Evolutionary conservation across 1,140 invertebrate genomes (phyloP), one percentile per base, ranked within the genome.

Genomic region (Rhyzopertha dominica): DNA sequence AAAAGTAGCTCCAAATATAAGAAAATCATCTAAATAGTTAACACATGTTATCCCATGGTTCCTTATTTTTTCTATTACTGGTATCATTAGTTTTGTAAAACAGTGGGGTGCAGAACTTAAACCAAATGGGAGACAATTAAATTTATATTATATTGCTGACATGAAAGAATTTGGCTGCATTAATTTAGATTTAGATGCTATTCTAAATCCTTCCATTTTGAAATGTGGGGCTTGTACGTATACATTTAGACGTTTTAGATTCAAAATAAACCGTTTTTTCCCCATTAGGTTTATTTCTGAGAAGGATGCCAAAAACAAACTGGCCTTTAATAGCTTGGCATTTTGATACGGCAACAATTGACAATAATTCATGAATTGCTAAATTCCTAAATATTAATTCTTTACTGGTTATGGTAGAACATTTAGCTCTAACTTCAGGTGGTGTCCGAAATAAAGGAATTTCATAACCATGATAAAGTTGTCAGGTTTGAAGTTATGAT

Each of bases 181-280:
- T 19, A 63, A n/a, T n/a, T n/a, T n/a, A n/a, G n/a, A 29, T 29
- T 54, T 54, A 4, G 32, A n/a, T 4, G 43, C 54, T 10, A 55
- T 50, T 36, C 43, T 53, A 3, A 43, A 23, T 45, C 63, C 61
- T 47, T 64, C 63, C 17, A 61, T 25, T 52, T 65, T 61, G 30
- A 62, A 65, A 47, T 63, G 56, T 19, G 47, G 30, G 0, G 42
- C 47, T 7, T 38, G 9, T n/a, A 63, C 29, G 50, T 44, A 59
- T 24, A 49, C 40, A 49, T 65, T 63, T 16, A 61, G 30, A 23
- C 26, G 43, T 54, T 61, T 62, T 32, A 62, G 49, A 49, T 63
- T 62, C 25, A 60, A 38, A 47, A 61, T 62, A 20, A 62, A 43
- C 22, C 54, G 51, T 30, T 44, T 47, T 16, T 43, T 43, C n/a